Evolutionary conservation across 2,888 invertebrate genomes (phyloP).

Genomic region (Drosophila prolongata): DNA sequence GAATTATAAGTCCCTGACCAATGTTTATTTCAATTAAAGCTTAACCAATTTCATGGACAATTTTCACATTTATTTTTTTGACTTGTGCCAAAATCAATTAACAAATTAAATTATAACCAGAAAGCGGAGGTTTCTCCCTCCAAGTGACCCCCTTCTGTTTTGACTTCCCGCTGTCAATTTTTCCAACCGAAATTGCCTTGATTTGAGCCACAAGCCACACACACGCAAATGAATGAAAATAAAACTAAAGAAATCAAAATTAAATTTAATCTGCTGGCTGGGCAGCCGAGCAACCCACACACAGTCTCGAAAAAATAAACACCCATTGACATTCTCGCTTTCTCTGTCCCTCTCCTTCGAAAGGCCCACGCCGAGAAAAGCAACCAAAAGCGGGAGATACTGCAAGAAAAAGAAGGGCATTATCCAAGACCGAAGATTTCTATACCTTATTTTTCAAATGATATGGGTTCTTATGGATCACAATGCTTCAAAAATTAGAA

Average conservation of each 20-base stretch:
- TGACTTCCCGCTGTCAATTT: constrained; percentile 63
- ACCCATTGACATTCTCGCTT: constrained; percentile 37
- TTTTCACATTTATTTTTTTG: constrained; percentile 41
- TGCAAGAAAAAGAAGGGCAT: background rate
- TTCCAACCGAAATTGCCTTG: constrained; percentile 60
- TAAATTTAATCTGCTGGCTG: constrained; percentile 56
- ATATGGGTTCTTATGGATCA: background rate
- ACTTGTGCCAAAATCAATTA: constrained; percentile 74
- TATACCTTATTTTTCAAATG: background rate
- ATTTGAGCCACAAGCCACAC: constrained; percentile 71
- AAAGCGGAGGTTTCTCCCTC: constrained; percentile 29
- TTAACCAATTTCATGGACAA: constrained; percentile 63
- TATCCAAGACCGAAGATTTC: background rate
- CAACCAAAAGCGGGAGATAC: background rate
- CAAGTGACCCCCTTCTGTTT: constrained; percentile 39
- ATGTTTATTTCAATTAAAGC: constrained; percentile 12
- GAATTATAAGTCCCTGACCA: background rate
- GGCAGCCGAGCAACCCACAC: constrained; percentile 36
- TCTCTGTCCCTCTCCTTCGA: constrained; percentile 2
- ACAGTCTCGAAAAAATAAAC: constrained; percentile 12
- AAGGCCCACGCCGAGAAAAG: constrained; percentile 23
- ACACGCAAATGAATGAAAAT: constrained; percentile 13
- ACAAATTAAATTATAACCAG: constrained; percentile 38
- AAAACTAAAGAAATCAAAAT: constrained; percentile 33
- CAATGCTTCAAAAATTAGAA: no score